A percentile compares a stretch with the other conserved stretches of the same genome.
phyloP scores from a whole-genome alignment of 2,113 vertebrate species.

The Petrocephalus zakoni region DNA sequence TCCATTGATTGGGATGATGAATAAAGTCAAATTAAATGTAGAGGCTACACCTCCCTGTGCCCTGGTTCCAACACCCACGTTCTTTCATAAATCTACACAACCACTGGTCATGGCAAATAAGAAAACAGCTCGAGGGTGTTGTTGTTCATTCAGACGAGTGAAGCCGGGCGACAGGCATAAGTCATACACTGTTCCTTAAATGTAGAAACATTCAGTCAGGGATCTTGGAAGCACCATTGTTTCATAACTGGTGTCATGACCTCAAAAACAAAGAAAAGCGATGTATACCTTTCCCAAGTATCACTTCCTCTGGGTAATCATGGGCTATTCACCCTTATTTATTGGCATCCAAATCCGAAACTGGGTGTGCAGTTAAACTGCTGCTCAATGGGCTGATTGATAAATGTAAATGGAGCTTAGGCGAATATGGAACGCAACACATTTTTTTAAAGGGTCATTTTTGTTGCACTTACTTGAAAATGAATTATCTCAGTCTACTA shows the following conservation, averaged over 20 bases:
- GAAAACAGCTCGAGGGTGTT: not conserved
- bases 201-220: not conserved
- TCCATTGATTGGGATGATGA: not conserved
- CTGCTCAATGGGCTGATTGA: not conserved
- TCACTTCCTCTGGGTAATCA: conserved; percentile 1
- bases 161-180: not conserved
- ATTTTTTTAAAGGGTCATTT: not conserved
- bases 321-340: not conserved
- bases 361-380: not conserved
- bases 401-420: not conserved
- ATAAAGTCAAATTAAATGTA: not conserved
- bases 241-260: not conserved
- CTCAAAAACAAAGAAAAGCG: not conserved
- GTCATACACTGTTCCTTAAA: not conserved
- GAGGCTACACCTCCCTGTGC: not conserved
- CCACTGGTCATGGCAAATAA: not conserved
- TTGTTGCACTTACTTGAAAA: not conserved
- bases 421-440: not conserved
- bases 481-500: not conserved
- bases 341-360: not conserved
- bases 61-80: not conserved
- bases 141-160: not conserved
- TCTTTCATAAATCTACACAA: not conserved
- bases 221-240: not conserved
- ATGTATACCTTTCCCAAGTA: not conserved